Conservation (phyloP, 2,797 vertebrate species). For the Cygnus olor region DNA sequence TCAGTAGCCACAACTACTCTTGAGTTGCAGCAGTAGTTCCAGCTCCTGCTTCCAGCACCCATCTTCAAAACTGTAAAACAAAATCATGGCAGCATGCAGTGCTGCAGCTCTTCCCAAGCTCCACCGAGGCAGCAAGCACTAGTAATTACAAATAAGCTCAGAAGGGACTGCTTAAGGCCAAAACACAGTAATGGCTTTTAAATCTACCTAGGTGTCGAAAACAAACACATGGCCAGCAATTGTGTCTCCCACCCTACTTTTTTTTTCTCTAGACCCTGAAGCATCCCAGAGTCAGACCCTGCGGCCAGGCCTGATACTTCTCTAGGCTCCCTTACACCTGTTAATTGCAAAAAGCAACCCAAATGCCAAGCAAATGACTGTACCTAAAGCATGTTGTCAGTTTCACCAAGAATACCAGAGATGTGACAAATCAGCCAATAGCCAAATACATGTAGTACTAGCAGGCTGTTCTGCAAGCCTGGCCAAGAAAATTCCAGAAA, state of each 20-base stretch:
- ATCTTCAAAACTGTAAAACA: background rate
- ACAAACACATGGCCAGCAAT: rapidly evolving
- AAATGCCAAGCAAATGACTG: background rate
- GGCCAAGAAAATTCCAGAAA: background rate
- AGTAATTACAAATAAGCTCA: background rate
- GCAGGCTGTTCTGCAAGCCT: background rate
- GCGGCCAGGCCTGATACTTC: background rate
- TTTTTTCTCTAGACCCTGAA: background rate
- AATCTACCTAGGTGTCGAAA: background rate
- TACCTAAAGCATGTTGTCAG: background rate
- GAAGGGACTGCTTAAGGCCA: background rate
- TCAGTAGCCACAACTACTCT: background rate
- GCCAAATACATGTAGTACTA: background rate
- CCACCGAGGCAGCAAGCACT: background rate
- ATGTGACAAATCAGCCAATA: background rate
- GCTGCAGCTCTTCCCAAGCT: background rate
- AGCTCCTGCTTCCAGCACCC: background rate
- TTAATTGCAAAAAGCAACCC: background rate
- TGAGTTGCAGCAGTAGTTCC: background rate
- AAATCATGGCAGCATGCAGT: background rate
- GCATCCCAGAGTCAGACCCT: background rate
- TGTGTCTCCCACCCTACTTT: background rate
- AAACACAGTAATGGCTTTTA: background rate
- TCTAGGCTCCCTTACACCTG: background rate
- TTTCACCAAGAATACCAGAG: background rate